Evolutionary conservation across 1,140 invertebrate species (phyloP), one percentile per base, ranked within the genome.

Genomic region (Cotesia glomerata): DNA sequence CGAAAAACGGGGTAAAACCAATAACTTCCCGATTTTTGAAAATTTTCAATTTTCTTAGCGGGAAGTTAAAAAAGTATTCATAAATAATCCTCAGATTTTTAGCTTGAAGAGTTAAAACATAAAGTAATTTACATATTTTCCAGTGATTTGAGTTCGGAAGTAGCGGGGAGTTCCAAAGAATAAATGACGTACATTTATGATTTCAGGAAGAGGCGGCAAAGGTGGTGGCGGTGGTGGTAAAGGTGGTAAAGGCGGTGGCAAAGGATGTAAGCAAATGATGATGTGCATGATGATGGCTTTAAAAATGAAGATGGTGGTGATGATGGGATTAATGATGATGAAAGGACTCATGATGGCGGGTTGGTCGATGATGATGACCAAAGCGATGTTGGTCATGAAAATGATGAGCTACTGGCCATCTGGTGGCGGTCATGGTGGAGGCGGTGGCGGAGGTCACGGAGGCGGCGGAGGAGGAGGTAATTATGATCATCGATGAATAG

Each of bases 281-380:
- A 91, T 90, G 90, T 88, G 87, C 82, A 89, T 87, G 71, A 82
- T 90, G 80, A 89, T 88, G 86, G 88, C 87, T 74, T 82, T 88
- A 78, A 90, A 89, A 79, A 89, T 89, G 89, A 90, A 90, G 74
- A 74, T 90, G 4, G 89, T 90, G 89, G 89, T 88, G 9, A 88
- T 89, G 87, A 86, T 89, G 77, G 88, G 88, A 59, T 84, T 90
- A 79, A 86, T 88, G 79, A 86, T 88, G 4, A 87, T 90, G 77
- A 91, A 90, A 78, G 88, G 89, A 35, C 89, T 91, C 86, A 85
- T 90, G 80, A 88, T 90, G 80, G 86, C 88, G 8, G 88, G 88
- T 77, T 87, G 90, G 85, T 89, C 89, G 4, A 80, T 90, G 39
- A 88, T 90, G 86, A 78, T 90, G 69, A 86, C 88, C 14, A 91